These are phyloP conservation scores for Stenchaetothrips biformis DNA, from an alignment of 2,888 invertebrate genomes.

Conservation along the genomic window DNA sequence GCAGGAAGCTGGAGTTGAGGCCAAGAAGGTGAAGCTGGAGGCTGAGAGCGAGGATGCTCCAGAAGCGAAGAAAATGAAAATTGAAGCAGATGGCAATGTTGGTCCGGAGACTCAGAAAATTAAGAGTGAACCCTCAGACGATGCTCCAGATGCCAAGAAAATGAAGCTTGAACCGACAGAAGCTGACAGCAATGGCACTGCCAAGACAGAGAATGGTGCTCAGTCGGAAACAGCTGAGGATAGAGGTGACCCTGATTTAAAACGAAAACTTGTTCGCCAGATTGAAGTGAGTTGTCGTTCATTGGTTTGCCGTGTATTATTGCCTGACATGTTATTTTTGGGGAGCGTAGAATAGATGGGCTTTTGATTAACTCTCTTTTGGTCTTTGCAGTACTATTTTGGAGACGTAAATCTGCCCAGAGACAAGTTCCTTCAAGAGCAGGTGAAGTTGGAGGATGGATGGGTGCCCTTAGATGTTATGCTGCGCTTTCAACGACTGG, in stretches of 20 bases:
- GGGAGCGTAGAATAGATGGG: neutral
- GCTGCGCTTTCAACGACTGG: conserved; percentile 82
- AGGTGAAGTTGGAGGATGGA: conserved; percentile 78
- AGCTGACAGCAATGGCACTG: neutral
- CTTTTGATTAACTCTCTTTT: neutral
- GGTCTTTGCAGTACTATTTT: conserved; percentile 60
- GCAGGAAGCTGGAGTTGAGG: neutral
- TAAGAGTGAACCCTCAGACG: too few species aligned
- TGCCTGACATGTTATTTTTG: neutral
- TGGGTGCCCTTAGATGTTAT: conserved; percentile 85
- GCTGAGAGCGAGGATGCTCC: neutral
- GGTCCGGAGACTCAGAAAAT: conserved; percentile 25
- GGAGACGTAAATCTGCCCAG: conserved; percentile 88
- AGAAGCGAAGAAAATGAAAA: neutral
- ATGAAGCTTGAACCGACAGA: neutral
- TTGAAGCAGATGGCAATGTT: neutral
- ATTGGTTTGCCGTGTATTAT: neutral
- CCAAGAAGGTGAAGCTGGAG: too few species aligned
- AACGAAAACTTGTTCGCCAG: conserved; percentile 62
- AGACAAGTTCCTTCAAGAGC: conserved; percentile 89
- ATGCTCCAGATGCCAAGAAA: neutral
- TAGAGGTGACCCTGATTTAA: conserved; percentile 46
- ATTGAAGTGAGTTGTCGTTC: conserved; percentile 42
- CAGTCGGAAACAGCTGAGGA: conserved; percentile 29
- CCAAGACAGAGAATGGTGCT: conserved; percentile 28